Evolutionary conservation across 1,140 invertebrate genomes (phyloP).

Genomic region (Sesamia nonagrioides): DNA sequence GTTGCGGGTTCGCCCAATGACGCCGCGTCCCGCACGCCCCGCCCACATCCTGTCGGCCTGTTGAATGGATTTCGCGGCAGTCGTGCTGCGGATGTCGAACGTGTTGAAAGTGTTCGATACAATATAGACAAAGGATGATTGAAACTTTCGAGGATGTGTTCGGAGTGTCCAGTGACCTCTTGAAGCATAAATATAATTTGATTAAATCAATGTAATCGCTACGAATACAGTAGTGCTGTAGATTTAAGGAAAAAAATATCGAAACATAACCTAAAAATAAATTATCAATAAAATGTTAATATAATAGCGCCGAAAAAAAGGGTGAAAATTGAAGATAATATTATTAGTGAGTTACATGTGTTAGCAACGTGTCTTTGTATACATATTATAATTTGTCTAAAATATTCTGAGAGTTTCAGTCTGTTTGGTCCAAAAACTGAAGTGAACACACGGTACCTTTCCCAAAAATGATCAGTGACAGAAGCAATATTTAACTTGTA

Average conservation of each 20-base stretch:
- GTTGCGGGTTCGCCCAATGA: constrained; percentile 77
- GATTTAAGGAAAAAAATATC: not conserved
- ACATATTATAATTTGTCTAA: not conserved
- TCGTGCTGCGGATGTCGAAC: constrained; percentile 63
- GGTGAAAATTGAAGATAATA: constrained; percentile 15
- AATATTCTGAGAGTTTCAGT: not conserved
- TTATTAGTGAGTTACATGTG: constrained; percentile 40
- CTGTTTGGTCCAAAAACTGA: not conserved
- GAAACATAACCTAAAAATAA: constrained; percentile 5
- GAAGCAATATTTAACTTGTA: constrained; percentile 4
- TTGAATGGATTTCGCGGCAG: constrained; percentile 80
- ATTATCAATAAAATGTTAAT: not conserved
- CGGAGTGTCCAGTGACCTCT: constrained; percentile 46
- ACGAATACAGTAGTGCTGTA: constrained; percentile 11
- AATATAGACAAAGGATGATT: constrained; percentile 36
- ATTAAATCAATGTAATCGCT: not conserved
- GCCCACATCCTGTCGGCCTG: constrained; percentile 80
- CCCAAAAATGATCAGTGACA: constrained; percentile 2
- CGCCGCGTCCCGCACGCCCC: constrained; percentile 83
- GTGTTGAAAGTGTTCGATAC: constrained; percentile 50
- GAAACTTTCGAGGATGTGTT: constrained; percentile 41
- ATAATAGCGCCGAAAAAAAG: not conserved
- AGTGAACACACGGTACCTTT: constrained; percentile 16
- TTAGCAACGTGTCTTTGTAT: constrained; percentile 29
- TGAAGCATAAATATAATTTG: constrained; percentile 1